Evolutionary conservation across 2,797 vertebrate genomes (phyloP), one percentile per base, ranked within the genome.

Genomic region (Lepilemur septentrionalis): DNA sequence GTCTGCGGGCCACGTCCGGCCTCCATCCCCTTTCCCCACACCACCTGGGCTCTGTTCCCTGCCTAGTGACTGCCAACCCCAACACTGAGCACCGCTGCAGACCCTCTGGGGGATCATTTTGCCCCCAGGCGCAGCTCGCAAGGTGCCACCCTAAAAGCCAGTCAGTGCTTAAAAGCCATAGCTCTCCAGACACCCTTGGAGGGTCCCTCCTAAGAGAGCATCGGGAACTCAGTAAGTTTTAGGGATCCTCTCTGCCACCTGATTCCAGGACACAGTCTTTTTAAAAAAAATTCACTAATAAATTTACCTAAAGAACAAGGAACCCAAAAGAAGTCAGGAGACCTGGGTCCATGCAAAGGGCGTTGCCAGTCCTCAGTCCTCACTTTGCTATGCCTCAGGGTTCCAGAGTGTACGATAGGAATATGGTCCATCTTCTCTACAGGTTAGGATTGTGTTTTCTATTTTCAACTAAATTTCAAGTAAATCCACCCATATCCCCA

Each of bases 1-100:
- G 83, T 46, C 59, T 32, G 67, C 91, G 0, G 75, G 75, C 73
- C 82, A 41, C 9, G 82, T 97, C 97, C 96, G 96, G 89, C 81
- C 59, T 28, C 87, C 28, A 7, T 25, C 8, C 79, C 78, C 50
- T 55, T 41, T 32, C 50, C 79, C 35, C 48, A 13, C 2, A 22
- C 81, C 52, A 18, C 65, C n/a, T 20, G 55, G 70, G 55, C 89
- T 59, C 55, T 8, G 3, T 35, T 18, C 55, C 67, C 52, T 35
- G 80, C 9, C 28, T n/a, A 9, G 17, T 4, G 72, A 14, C 41
- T 6, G 4, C 38, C 23, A 59, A 0, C 48, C 13, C n/a, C n/a
- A 10, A 2, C 22, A 48, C 15, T 7, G 1, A 14, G n/a, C 30
- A 4, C 20, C 13, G 2, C 8, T 5, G 80, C 63, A 12, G 52